phyloP scores from a whole-genome alignment of 2,888 invertebrate genomes.

The Microchrysa polita region DNA sequence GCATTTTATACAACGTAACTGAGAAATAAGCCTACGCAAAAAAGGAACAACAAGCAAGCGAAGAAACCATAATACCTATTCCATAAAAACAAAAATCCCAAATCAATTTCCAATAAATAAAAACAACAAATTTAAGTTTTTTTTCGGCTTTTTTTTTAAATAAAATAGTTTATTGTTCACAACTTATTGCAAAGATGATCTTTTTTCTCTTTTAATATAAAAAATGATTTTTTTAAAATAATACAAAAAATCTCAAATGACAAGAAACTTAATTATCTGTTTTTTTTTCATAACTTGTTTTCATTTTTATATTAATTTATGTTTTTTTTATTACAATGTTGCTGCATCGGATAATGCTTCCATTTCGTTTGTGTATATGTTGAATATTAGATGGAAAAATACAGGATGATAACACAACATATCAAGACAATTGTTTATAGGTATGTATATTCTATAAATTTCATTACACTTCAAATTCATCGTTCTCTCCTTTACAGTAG shows the following conservation, averaged over 20 bases:
- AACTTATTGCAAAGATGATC: conserved; percentile 51
- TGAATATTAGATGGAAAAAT: not conserved
- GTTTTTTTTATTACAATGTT: conserved; percentile 8
- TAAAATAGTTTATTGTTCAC: conserved; percentile 51
- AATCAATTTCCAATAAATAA: conserved; percentile 7
- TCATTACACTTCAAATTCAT: not conserved
- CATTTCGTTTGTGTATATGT: not conserved
- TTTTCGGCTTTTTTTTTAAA: conserved; percentile 48
- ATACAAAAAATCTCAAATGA: conserved; percentile 50
- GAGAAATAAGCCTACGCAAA: no score
- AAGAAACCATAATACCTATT: not conserved
- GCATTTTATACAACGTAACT: no score
- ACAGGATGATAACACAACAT: not conserved
- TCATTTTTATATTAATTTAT: conserved; percentile 44
- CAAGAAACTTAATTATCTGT: conserved; percentile 45
- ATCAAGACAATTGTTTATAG: not conserved
- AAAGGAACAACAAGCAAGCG: no score
- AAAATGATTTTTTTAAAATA: conserved; percentile 47
- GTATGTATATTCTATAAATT: not conserved
- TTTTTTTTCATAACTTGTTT: conserved; percentile 43
- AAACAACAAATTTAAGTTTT: conserved; percentile 39
- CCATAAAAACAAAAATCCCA: conserved; percentile 5
- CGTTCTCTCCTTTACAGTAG: not conserved
- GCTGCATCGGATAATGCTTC: not conserved
- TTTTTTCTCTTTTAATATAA: conserved; percentile 48